Conservation (phyloP, 1,140 invertebrate genomes). For the Cataglyphis hispanica region DNA sequence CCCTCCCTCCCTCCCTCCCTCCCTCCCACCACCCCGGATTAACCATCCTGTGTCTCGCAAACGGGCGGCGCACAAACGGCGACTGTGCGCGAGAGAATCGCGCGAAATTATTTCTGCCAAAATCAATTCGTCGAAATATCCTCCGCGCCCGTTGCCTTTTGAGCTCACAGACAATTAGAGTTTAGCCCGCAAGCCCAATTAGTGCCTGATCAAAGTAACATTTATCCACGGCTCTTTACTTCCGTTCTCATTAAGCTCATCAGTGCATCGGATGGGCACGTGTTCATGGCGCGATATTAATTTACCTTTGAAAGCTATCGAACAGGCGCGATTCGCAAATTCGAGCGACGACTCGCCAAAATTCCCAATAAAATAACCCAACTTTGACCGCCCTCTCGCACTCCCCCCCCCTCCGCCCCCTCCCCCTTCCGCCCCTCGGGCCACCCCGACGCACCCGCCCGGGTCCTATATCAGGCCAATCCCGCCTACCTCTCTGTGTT, state of each 20-base stretch:
- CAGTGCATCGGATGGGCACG: slow-evolving; percentile 78
- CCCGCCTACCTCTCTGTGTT: slow-evolving; percentile 43
- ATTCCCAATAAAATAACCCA: slow-evolving; percentile 78
- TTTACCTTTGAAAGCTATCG: slow-evolving; percentile 79
- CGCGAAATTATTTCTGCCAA: slow-evolving; percentile 63
- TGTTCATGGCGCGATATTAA: slow-evolving; percentile 79
- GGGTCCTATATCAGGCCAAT: slow-evolving; percentile 24
- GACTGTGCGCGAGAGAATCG: slow-evolving; percentile 34
- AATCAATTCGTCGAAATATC: slow-evolving; percentile 74
- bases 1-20: too few species aligned
- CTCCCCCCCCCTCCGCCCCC: slow-evolving; percentile 15
- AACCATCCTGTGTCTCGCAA: slow-evolving; percentile 48
- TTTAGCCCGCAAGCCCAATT: slow-evolving; percentile 77
- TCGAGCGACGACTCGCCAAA: slow-evolving; percentile 74
- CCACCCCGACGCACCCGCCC: not conserved
- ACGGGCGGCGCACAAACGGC: slow-evolving; percentile 14
- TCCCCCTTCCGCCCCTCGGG: slow-evolving; percentile 28
- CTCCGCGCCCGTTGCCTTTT: slow-evolving; percentile 65
- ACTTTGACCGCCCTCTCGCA: slow-evolving; percentile 62
- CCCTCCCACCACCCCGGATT: too few species aligned
- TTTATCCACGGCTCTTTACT: slow-evolving; percentile 78
- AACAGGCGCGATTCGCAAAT: slow-evolving; percentile 77
- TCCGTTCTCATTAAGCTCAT: slow-evolving; percentile 78
- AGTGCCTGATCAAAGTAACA: slow-evolving; percentile 77
- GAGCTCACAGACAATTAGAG: slow-evolving; percentile 77